Percentiles rank a stretch among this genome's conserved stretches.
phyloP scores from a whole-genome alignment of 2,113 vertebrate genomes.

The Clarias batrachus region DNA sequence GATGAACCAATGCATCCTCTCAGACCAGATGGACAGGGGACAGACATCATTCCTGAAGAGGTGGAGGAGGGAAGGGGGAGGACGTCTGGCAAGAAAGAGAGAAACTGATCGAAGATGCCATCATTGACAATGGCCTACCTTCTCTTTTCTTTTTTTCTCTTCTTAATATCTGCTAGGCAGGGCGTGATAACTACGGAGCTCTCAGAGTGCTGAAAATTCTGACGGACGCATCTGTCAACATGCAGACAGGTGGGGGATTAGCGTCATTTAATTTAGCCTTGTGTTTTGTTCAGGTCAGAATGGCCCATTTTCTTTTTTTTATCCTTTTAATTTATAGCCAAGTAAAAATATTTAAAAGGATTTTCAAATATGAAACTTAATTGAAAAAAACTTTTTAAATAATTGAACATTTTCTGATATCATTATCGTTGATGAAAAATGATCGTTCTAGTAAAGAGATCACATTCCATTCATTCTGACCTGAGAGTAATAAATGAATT shows the following conservation, averaged over 20 bases:
- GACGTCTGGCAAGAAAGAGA: constrained; percentile 47
- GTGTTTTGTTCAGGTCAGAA: constrained; percentile 14
- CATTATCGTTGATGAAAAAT: background rate
- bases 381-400: no score
- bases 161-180: constrained; percentile 79
- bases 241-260: constrained; percentile 77
- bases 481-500: background rate
- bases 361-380: background rate
- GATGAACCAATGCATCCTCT: constrained; percentile 68
- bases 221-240: constrained; percentile 82
- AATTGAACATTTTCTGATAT: no score
- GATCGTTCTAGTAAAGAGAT: no score
- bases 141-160: constrained; percentile 76
- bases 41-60: constrained; percentile 70
- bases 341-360: background rate
- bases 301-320: background rate
- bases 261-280: constrained; percentile 45
- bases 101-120: constrained; percentile 70
- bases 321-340: background rate
- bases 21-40: constrained; percentile 72
- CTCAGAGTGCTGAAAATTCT: constrained; percentile 75
- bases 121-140: constrained; percentile 76
- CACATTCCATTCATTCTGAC: background rate
- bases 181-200: constrained; percentile 76
- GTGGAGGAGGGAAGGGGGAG: constrained; percentile 30